These are phyloP conservation scores for Siniperca undulata DNA, from an alignment of 2,797 vertebrate species.

Conservation along the genomic window DNA sequence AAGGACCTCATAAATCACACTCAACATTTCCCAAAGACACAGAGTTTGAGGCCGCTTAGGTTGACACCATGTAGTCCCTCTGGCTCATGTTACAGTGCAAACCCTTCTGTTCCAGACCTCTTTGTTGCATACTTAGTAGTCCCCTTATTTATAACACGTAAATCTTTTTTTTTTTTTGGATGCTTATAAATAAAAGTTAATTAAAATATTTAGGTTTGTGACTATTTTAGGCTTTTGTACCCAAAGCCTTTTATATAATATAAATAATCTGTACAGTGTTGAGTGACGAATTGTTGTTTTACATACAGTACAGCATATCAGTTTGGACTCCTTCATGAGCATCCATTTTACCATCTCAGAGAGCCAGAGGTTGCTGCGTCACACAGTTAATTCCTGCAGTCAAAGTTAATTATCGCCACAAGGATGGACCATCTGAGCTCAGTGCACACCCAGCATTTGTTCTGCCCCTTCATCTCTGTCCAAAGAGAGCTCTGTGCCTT, in stretches of 20 bases:
- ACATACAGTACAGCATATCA: constrained; percentile 11
- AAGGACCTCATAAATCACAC: constrained; percentile 58
- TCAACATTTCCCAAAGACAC: constrained; percentile 43
- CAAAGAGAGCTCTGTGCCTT: constrained; percentile 33
- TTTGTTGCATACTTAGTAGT: not conserved
- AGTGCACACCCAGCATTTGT: constrained; percentile 45
- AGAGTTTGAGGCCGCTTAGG: constrained; percentile 34
- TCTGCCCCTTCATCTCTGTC: constrained; percentile 51
- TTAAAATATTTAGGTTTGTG: not conserved
- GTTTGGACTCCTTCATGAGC: not conserved
- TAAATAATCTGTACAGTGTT: not conserved
- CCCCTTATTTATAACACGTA: not conserved
- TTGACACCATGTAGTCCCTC: constrained; percentile 19
- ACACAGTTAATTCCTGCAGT: constrained; percentile 53
- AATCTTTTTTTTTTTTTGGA: not conserved
- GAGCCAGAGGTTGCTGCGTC: constrained; percentile 51
- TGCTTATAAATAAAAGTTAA: not conserved
- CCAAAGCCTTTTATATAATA: not conserved
- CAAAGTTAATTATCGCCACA: constrained; percentile 74
- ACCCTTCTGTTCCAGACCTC: not conserved
- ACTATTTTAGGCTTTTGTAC: not conserved
- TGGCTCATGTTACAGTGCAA: not conserved
- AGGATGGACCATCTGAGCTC: constrained; percentile 53
- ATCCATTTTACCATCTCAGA: constrained; percentile 19
- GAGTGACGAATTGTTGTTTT: not conserved